These are phyloP conservation scores for Gymnoscopelus braueri DNA, from an alignment of 2,797 vertebrate genomes.

Conservation along the genomic window DNA sequence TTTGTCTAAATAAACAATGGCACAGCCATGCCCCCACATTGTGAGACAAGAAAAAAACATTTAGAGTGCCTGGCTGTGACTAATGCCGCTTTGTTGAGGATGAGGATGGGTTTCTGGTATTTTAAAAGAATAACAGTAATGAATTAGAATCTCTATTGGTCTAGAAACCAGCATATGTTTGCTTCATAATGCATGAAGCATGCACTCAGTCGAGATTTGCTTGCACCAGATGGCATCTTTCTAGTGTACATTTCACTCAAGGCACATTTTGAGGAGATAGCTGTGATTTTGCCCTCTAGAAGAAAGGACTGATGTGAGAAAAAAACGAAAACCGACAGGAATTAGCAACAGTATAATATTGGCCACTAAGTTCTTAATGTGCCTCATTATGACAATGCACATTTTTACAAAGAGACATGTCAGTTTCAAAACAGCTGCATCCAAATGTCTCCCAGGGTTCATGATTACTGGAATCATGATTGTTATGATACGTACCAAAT, in stretches of 20 bases:
- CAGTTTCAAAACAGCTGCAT: conserved; percentile 24
- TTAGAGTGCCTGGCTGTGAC: conserved; percentile 14
- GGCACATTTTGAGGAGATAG: conserved; percentile 46
- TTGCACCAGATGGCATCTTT: conserved; percentile 71
- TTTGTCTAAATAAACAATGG: conserved; percentile 3
- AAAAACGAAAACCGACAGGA: conserved; percentile 25
- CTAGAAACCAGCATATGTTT: conserved; percentile 75
- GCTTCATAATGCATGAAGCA: conserved; percentile 76
- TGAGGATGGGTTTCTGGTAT: conserved; percentile 29
- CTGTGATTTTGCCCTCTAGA: conserved; percentile 34
- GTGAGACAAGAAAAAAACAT: conserved; percentile 18
- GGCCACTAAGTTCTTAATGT: background rate
- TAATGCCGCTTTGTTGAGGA: conserved; percentile 12
- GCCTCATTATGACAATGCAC: conserved; percentile 36
- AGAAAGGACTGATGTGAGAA: conserved; percentile 33
- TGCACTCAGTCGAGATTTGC: conserved; percentile 69
- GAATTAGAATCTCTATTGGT: conserved; percentile 45
- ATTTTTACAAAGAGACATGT: conserved; percentile 24
- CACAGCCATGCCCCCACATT: conserved; percentile 5
- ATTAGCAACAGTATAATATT: conserved; percentile 26
- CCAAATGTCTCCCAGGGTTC: conserved; percentile 28
- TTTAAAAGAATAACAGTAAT: conserved; percentile 54
- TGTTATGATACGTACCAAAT: conserved; percentile 26
- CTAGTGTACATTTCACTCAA: conserved; percentile 53
- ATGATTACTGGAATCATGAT: conserved; percentile 46